phyloP scores from a whole-genome alignment of 2,113 vertebrate genomes.

The Pedetes capensis region DNA sequence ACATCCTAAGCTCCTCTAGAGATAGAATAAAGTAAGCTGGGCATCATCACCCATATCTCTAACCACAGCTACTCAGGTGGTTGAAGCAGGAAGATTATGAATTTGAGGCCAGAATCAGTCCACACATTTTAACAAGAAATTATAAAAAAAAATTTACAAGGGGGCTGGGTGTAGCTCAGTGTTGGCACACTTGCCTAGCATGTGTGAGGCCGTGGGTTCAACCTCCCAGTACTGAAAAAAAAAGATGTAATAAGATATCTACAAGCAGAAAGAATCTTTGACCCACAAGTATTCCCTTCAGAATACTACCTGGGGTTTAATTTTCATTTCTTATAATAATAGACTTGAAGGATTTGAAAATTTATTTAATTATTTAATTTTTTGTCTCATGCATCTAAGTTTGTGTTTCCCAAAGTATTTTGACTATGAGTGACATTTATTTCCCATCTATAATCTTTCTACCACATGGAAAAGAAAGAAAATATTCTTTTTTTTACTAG shows the following conservation, averaged over 20 bases:
- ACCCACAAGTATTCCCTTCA: neutral
- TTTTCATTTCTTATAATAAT: constrained; percentile 23
- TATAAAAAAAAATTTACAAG: too few relatives aligned
- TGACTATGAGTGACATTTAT: neutral
- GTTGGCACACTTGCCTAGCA: too few relatives aligned
- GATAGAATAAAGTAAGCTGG: too few relatives aligned
- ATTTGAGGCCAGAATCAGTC: too few relatives aligned
- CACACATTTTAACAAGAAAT: too few relatives aligned
- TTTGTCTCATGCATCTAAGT: neutral
- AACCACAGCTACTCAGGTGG: too few relatives aligned
- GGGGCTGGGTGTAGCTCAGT: too few relatives aligned
- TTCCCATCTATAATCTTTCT: constrained; percentile 46
- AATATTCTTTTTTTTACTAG: constrained; percentile 38
- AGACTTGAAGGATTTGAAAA: neutral
- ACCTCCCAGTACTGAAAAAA: too few relatives aligned
- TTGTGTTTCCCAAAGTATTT: constrained; percentile 7
- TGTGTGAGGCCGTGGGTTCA: too few relatives aligned
- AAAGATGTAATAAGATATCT: too few relatives aligned
- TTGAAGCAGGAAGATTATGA: too few relatives aligned
- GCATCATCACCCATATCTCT: too few relatives aligned
- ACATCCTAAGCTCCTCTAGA: neutral
- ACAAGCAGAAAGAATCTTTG: neutral
- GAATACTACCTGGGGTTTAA: neutral
- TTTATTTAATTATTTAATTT: neutral
- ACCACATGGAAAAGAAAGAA: constrained; percentile 39